Percentiles rank a stretch among this genome's conserved stretches.
Conservation (phyloP, 1,140 invertebrate species). For the Sesamia nonagrioides region DNA sequence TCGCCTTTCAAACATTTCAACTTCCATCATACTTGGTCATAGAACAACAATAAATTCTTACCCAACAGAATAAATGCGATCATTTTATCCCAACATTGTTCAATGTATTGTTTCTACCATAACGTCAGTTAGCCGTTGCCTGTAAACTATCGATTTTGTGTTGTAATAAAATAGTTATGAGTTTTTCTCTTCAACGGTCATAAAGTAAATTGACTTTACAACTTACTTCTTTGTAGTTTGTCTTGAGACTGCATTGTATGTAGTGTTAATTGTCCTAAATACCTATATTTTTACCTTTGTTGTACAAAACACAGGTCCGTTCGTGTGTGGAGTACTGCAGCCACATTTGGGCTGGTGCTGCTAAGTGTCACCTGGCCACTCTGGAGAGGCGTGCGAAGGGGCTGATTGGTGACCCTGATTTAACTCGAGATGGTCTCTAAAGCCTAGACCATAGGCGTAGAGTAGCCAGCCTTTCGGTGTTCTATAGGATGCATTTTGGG, state of each 20-base stretch:
- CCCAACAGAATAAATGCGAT: slow-evolving; percentile 11
- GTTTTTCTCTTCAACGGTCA: background rate
- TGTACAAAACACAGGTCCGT: no score
- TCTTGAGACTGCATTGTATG: background rate
- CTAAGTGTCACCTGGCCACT: no score
- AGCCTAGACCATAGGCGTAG: no score
- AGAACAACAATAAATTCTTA: slow-evolving; percentile 7
- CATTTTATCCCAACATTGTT: slow-evolving; percentile 36
- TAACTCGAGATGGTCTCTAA: no score
- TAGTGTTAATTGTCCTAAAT: background rate
- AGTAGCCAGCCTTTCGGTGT: no score
- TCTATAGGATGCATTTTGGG: no score
- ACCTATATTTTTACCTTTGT: no score
- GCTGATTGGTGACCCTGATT: no score
- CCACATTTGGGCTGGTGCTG: no score
- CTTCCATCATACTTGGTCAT: no score
- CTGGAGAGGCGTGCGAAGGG: no score
- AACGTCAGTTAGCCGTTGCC: background rate
- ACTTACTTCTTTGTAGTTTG: background rate
- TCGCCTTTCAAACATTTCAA: background rate
- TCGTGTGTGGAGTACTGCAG: no score
- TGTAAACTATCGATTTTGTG: slow-evolving; percentile 10
- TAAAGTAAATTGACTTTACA: slow-evolving; percentile 24
- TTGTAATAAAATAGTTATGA: slow-evolving; percentile 29
- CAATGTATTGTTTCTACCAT: background rate